Percentiles rank a stretch among this genome's conserved stretches.
Evolutionary conservation across 2,888 invertebrate genomes (phyloP).

Genomic region (Lamellibrachia columna): DNA sequence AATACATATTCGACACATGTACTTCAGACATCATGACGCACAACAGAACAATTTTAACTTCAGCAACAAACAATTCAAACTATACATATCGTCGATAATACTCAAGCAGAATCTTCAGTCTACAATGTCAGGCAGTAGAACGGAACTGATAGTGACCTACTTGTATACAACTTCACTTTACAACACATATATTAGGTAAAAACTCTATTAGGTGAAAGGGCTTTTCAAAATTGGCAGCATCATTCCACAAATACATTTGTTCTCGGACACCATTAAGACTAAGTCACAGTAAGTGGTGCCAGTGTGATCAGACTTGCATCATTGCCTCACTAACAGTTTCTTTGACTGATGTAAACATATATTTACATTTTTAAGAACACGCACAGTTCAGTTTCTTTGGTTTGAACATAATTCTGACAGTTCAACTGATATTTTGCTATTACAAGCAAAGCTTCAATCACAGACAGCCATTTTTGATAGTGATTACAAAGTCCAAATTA

Average conservation of each 20-base stretch:
- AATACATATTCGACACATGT: neutral
- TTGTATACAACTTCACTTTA: neutral
- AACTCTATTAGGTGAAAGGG: neutral
- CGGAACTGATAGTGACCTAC: neutral
- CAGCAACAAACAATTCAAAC: neutral
- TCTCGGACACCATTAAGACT: neutral
- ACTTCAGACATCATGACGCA: neutral
- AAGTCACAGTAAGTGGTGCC: neutral
- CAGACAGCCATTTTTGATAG: neutral
- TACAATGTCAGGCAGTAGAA: neutral
- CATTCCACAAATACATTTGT: neutral
- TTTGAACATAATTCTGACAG: neutral
- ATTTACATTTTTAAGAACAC: neutral
- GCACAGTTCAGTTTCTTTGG: neutral
- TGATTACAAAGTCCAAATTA: neutral
- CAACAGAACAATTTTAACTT: neutral
- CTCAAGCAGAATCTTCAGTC: slow-evolving; percentile 1
- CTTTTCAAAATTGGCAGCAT: neutral
- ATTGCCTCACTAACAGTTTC: neutral
- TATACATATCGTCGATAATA: slow-evolving; percentile 16
- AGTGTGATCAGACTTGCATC: neutral
- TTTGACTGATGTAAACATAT: neutral
- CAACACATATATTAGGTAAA: neutral
- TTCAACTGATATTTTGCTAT: neutral
- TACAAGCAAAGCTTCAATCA: neutral